Conservation (phyloP, 2,888 invertebrate genomes). For the Hypomecis punctinalis region DNA sequence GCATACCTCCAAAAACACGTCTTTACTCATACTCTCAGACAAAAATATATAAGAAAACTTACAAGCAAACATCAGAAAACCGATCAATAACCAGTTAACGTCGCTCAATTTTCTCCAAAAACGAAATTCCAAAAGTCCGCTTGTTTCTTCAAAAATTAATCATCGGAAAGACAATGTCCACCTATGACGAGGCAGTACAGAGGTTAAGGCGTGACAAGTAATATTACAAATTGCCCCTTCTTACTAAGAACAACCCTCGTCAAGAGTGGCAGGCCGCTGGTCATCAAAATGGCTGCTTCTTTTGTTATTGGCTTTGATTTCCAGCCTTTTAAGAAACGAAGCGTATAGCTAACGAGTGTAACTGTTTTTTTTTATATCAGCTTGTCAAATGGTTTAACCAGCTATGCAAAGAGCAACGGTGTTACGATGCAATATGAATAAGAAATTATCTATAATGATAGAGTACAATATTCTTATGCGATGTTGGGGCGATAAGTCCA, state of each 20-base stretch:
- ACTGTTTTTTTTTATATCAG: no score
- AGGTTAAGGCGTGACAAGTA: constrained; percentile 30
- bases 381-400: no score
- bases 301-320: constrained; percentile 20
- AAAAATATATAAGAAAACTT: no score
- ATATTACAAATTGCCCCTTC: constrained; percentile 30
- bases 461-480: no score
- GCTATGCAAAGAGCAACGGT: not conserved
- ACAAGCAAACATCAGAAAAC: no score
- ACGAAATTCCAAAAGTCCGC: not conserved
- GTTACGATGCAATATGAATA: no score
- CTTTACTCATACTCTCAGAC: no score
- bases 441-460: no score
- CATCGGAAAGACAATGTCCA: constrained; percentile 19
- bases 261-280: constrained; percentile 28
- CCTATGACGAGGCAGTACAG: constrained; percentile 13
- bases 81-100: not conserved
- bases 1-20: no score
- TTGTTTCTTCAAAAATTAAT: constrained; percentile 17
- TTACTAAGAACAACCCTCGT: constrained; percentile 28
- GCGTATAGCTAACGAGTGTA: no score
- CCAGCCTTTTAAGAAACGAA: constrained; percentile 2
- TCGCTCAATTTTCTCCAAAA: not conserved
- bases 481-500: no score
- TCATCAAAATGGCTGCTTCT: constrained; percentile 30